These are phyloP conservation scores for Aeoliscus strigatus DNA, from an alignment of 2,797 vertebrate genomes.

Conservation along the genomic window DNA sequence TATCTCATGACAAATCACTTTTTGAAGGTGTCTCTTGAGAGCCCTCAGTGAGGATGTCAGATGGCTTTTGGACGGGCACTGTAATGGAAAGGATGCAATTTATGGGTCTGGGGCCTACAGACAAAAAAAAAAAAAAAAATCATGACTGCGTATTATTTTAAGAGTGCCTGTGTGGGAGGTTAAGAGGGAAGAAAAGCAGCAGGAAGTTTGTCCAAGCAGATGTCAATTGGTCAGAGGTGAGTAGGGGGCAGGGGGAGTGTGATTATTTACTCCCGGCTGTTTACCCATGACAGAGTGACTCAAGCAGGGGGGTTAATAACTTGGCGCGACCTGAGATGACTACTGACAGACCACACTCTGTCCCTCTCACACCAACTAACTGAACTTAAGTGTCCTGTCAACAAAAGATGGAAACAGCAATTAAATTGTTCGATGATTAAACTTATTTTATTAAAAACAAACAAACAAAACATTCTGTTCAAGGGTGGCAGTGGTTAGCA, in stretches of 20 bases:
- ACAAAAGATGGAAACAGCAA: slow-evolving; percentile 20
- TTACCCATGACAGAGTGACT: slow-evolving; percentile 57
- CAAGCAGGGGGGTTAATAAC: slow-evolving; percentile 69
- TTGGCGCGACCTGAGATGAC: slow-evolving; percentile 63
- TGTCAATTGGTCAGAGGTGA: slow-evolving; percentile 53
- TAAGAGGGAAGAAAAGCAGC: slow-evolving; percentile 7
- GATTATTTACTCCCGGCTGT: slow-evolving; percentile 60
- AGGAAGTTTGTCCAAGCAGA: slow-evolving; percentile 40
- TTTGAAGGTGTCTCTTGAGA: slow-evolving; percentile 42
- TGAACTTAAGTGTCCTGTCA: slow-evolving; percentile 16
- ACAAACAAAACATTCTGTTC: too few relatives aligned
- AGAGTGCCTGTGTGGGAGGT: slow-evolving; percentile 15
- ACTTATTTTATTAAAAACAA: slow-evolving; percentile 1
- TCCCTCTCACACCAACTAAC: slow-evolving; percentile 14
- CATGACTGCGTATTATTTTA: slow-evolving; percentile 21
- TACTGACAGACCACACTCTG: slow-evolving; percentile 41
- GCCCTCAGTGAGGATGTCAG: slow-evolving; percentile 32
- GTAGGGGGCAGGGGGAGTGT: slow-evolving; percentile 32
- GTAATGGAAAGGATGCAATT: slow-evolving; percentile 42
- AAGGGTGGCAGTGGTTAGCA: too few relatives aligned
- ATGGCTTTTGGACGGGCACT: slow-evolving; percentile 24
- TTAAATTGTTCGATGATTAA: not conserved
- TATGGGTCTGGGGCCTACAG: slow-evolving; percentile 22
- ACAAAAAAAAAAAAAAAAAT: slow-evolving; percentile 28
- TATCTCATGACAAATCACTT: slow-evolving; percentile 43